phyloP scores from a whole-genome alignment of 2,797 vertebrate species.

The Pyrocephalus nanus region DNA sequence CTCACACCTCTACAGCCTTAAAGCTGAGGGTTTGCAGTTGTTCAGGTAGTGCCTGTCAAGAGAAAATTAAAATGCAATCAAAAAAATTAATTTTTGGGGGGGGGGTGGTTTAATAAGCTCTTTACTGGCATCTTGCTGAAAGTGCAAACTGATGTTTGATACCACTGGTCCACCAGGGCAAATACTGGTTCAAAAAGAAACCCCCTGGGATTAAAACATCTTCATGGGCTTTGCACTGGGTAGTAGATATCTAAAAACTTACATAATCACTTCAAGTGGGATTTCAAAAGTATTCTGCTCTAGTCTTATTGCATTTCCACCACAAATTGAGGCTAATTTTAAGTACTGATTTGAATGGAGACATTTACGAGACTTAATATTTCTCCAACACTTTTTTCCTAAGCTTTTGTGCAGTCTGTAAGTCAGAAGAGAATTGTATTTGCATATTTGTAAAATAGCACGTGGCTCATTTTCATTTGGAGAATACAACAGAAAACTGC shows the following conservation, averaged over 20 bases:
- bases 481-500: background rate
- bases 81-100: background rate
- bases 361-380: background rate
- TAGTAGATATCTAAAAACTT: background rate
- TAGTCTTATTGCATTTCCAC: background rate
- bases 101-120: background rate
- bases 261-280: background rate
- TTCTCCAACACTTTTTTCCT: background rate
- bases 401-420: background rate
- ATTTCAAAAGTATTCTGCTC: slow-evolving; percentile 9
- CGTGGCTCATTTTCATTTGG: background rate
- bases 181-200: background rate
- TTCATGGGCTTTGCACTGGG: background rate
- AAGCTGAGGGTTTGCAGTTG: background rate
- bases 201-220: background rate
- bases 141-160: background rate
- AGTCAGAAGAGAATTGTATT: background rate
- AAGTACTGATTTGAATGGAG: background rate
- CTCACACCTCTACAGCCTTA: background rate
- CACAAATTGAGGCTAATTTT: background rate
- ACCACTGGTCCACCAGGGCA: background rate
- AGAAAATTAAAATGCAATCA: background rate
- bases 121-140: background rate
- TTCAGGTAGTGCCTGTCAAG: background rate
- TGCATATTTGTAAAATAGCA: slow-evolving; percentile 5